Conservation (phyloP, 2,113 vertebrate species). For the Podocnemis expansa region DNA sequence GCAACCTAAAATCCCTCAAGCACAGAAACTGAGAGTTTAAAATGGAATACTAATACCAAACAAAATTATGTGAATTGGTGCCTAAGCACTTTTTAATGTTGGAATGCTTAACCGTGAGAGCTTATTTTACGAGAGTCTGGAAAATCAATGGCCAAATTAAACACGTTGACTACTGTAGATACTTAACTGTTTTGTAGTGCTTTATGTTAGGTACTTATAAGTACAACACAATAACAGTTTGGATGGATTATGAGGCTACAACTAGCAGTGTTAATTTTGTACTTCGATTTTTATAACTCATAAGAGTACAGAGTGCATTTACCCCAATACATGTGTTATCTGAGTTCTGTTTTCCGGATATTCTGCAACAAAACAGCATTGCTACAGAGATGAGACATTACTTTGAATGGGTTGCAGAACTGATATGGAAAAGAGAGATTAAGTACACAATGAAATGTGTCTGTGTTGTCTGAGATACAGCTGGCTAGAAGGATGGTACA, state of each 20-base stretch:
- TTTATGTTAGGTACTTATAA: conserved; percentile 35
- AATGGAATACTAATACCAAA: conserved; percentile 20
- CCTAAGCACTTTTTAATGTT: conserved; percentile 35
- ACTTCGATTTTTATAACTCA: conserved; percentile 41
- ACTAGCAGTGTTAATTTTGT: conserved; percentile 42
- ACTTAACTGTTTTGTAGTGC: conserved; percentile 65
- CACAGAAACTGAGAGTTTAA: conserved; percentile 34
- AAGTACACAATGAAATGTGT: neutral
- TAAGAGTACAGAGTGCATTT: neutral
- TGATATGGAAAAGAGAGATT: neutral
- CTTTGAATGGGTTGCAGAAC: neutral
- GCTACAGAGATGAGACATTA: neutral
- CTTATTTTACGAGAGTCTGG: conserved; percentile 53
- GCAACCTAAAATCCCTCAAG: conserved; percentile 40
- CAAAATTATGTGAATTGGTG: conserved; percentile 35
- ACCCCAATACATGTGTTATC: fast-evolving
- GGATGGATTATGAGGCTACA: conserved; percentile 33
- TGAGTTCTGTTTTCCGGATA: neutral
- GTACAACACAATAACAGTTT: conserved; percentile 35
- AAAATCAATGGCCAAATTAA: conserved; percentile 35
- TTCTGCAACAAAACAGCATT: neutral
- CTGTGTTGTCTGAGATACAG: neutral
- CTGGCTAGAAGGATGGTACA: neutral
- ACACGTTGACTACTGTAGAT: conserved; percentile 28
- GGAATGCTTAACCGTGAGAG: conserved; percentile 54